A percentile compares a stretch with the other conserved stretches of the same genome.
Evolutionary conservation across 2,113 vertebrate species (phyloP).

Genomic region (Callionymus lyra): DNA sequence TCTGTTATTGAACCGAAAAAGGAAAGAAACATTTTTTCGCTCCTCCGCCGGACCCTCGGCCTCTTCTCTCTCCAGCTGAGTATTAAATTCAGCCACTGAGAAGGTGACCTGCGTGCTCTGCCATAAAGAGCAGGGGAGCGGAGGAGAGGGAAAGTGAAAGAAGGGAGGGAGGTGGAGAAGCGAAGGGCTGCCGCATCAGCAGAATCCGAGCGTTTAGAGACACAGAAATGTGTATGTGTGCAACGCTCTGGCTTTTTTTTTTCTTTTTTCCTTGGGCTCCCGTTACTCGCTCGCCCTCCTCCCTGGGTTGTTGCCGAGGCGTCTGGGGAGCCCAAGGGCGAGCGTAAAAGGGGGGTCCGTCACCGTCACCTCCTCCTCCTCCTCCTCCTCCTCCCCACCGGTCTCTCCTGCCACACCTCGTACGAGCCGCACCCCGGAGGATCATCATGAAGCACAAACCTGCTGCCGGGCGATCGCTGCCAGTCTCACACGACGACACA

Average conservation of each 20-base stretch:
- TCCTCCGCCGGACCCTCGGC: no score
- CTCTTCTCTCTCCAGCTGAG: conserved; percentile 45
- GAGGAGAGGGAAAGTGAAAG: conserved; percentile 24
- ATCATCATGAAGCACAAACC: conserved; percentile 42
- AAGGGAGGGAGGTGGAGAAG: conserved; percentile 21
- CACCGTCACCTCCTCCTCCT: conserved; percentile 22
- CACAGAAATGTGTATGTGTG: conserved; percentile 37
- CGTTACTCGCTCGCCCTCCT: conserved; percentile 21
- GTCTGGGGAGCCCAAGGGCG: conserved; percentile 71
- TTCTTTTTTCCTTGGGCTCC: no score
- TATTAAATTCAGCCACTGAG: conserved; percentile 71
- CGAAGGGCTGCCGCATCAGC: conserved; percentile 68
- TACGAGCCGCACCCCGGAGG: conserved; percentile 45
- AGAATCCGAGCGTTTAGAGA: conserved; percentile 62
- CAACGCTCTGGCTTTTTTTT: conserved; percentile 25
- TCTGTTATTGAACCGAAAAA: no score
- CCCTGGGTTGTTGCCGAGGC: conserved; percentile 35
- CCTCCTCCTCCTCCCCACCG: conserved; percentile 15
- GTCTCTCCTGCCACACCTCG: conserved; percentile 16
- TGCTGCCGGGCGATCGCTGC: conserved; percentile 46
- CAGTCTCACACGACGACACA: conserved; percentile 1
- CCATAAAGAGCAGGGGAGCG: conserved; percentile 59
- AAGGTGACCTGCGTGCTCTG: conserved; percentile 72
- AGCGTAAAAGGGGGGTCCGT: conserved; percentile 59
- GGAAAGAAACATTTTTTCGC: no score